Percentiles rank a stretch among this genome's conserved stretches.
Evolutionary conservation across 1,140 invertebrate species (phyloP).

Genomic region (Polypedilum vanderplanki): DNA sequence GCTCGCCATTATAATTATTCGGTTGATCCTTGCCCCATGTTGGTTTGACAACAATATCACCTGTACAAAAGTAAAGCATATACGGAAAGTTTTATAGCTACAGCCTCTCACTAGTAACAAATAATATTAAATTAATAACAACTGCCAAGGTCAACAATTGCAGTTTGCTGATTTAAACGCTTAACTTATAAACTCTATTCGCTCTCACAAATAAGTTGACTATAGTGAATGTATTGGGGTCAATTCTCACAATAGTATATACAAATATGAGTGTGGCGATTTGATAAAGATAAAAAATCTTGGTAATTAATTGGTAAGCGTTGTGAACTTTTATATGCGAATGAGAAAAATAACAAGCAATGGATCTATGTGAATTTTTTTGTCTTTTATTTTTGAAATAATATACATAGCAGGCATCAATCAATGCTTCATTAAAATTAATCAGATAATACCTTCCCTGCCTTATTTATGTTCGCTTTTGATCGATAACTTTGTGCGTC

Average conservation of each 20-base stretch:
- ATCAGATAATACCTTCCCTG: neutral
- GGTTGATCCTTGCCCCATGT: constrained; percentile 90
- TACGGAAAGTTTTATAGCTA: neutral
- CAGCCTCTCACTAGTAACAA: neutral
- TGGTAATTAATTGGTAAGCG: neutral
- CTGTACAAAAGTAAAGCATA: constrained; percentile 47
- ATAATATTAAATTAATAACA: neutral
- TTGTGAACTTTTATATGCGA: constrained; percentile 4
- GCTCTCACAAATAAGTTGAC: neutral
- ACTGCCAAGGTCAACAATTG: neutral
- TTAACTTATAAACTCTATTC: neutral
- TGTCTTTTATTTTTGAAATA: neutral
- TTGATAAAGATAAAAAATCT: constrained; percentile 9
- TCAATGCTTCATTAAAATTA: constrained; percentile 11
- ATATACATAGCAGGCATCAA: neutral
- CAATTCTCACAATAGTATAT: neutral
- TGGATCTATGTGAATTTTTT: neutral
- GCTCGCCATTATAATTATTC: constrained; percentile 91
- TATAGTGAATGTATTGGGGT: neutral
- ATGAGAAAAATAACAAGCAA: neutral
- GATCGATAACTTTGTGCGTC: neutral
- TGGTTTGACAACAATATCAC: constrained; percentile 66
- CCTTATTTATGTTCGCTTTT: constrained; percentile 3
- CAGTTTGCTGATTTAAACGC: neutral
- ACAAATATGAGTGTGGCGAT: no score